A percentile compares a stretch with the other conserved stretches of the same genome.
Conservation (phyloP, 2,888 invertebrate genomes). For the Tetragnatha montana region DNA sequence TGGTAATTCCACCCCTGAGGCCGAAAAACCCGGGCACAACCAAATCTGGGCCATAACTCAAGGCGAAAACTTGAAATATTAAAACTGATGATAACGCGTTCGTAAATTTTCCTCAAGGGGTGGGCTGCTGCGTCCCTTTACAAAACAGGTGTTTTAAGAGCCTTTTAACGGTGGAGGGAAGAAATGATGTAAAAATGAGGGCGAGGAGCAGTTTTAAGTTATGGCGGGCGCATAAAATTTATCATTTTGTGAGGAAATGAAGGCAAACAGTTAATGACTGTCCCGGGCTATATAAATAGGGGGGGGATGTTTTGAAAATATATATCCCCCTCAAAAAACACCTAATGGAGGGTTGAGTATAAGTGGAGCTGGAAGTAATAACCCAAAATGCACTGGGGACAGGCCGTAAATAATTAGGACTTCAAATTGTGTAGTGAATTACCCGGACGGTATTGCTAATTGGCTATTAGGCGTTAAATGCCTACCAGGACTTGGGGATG, state of each 20-base stretch:
- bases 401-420: slow-evolving; percentile 61
- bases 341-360: not conserved
- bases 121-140: slow-evolving; percentile 17
- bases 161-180: slow-evolving; percentile 50
- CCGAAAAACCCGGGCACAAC: not conserved
- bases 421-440: slow-evolving; percentile 58
- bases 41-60: slow-evolving; percentile 55
- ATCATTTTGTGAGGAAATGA: slow-evolving; percentile 59
- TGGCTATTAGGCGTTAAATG: slow-evolving; percentile 64
- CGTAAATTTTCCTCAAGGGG: slow-evolving; percentile 58
- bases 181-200: slow-evolving; percentile 57
- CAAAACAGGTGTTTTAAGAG: slow-evolving; percentile 67
- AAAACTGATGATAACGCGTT: slow-evolving; percentile 60
- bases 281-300: slow-evolving; percentile 9
- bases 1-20: slow-evolving; percentile 22
- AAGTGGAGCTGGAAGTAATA: slow-evolving; percentile 38
- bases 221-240: slow-evolving; percentile 57
- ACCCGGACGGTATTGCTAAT: slow-evolving; percentile 54
- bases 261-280: slow-evolving; percentile 59
- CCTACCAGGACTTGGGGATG: slow-evolving; percentile 5
- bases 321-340: slow-evolving; percentile 6
- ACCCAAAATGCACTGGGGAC: not conserved
- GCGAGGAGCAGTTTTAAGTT: slow-evolving; percentile 56
- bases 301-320: slow-evolving; percentile 34
- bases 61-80: slow-evolving; percentile 60